Evolutionary conservation across 2,113 vertebrate species (phyloP), one percentile per base, ranked within the genome.

Genomic region (Danionella cerebrum): DNA sequence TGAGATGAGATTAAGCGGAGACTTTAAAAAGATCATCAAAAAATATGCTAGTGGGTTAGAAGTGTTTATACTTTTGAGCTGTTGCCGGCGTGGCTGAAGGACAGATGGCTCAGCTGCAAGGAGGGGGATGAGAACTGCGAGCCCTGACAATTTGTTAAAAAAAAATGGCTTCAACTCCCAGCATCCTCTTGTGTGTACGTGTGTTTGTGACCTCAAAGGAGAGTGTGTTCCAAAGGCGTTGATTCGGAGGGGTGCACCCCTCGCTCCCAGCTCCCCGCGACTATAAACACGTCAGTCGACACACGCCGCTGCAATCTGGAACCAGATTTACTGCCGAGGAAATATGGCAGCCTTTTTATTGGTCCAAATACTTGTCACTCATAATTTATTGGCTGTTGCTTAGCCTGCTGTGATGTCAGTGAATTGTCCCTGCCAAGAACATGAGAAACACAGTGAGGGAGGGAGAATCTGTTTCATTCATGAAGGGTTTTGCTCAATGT

Each of bases 281-380:
- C 92, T 90, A 94, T 96, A 96, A 97, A 95, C 91, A 94, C 94
- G 93, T 94, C 94, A 94, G 84, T 89, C 85, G 76, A 83, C 85
- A 84, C 87, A 85, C 89, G 90, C 91, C 89, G 88, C 85, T 86
- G 91, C 92, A 93, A 96, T 94, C 92, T 94, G 90, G 90, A 93
- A 92, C 94, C 92, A 94, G 94, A 96, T 96, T 94, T 95, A 96
- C 93, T 93, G 92, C 91, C 90, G 91, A 96, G 94, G 93, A 96
- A 95, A 95, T 95, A 96, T 89, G 91, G 93, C 92, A 86, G 86
- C 88, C 89, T 91, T 91, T 96, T 95, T 96, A 94, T 96, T 96
- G 93, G 92, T 91, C 92, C 90, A 95, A 95, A 94, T 91, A 88
- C 90, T 92, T 94, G 92, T 95, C 93, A 94, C 84, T 95, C 92